Base-by-base conservation (phyloP, 2,797 vertebrate species). In the Discoglossus pictus region DNA sequence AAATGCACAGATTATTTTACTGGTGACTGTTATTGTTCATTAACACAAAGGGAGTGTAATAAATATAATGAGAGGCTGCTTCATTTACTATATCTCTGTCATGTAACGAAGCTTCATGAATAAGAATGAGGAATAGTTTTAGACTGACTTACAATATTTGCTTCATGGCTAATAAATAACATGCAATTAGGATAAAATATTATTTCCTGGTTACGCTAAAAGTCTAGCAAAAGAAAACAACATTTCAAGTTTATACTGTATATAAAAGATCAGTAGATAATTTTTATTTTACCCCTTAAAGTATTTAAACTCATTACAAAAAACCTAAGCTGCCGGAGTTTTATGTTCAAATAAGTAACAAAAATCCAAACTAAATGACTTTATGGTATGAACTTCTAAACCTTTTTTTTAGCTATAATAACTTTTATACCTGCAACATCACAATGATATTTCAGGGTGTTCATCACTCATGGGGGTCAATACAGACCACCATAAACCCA, bases 111-210 rank as follows among this genome's bases (percentile, higher is more conserved):
- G 75, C 72, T 82, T 70, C 68, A 73, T 86, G 75, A 86, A 85
- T 84, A 88, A 88, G 83, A 87, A 80, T 31, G 75, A 77, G 78
- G 79, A 89, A 87, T 89, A 84, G 80, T 78, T 78, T 85, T 78
- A 78, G 73, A 88, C 86, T 87, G 73, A 87, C 77, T 88, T 88
- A n/a, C n/a, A n/a, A n/a, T n/a, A 83, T 83, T 86, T 86, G 62
- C 74, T 87, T 83, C 44, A 79, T 80, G 77, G 75, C 74, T 83
- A 88, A 89, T 88, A 89, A 90, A 86, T 86, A 87, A 83, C 73
- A 71, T 76, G 76, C 80, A 90, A 89, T 91, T 89, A 86, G 79
- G 74, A 75, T 83, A 89, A 89, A 84, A 81, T 83, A 84, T 85
- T 83, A 79, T 83, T 85, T 87, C 78, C 76, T 78, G 73, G 74